These are phyloP conservation scores for Microctenopoma lineatum DNA, from an alignment of 2,797 vertebrate genomes.

Conservation along the genomic window DNA sequence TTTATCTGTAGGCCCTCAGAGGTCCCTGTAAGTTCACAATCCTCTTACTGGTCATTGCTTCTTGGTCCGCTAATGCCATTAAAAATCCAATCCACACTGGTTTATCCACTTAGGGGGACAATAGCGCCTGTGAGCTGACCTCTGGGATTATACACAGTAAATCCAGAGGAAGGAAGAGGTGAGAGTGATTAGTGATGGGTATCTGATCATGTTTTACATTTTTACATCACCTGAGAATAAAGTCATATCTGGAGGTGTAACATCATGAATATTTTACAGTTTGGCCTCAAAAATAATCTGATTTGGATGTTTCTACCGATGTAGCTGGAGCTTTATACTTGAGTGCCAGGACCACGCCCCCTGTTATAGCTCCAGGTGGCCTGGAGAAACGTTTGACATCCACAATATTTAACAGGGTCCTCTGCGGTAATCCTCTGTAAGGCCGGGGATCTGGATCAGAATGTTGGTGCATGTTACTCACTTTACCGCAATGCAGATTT, in stretches of 20 bases:
- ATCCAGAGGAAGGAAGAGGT: constrained; percentile 32
- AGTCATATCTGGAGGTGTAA: constrained; percentile 1
- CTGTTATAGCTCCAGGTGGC: too few species aligned
- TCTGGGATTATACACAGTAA: constrained; percentile 62
- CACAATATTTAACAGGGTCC: too few species aligned
- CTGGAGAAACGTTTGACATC: too few species aligned
- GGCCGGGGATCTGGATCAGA: too few species aligned
- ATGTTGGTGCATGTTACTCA: too few species aligned
- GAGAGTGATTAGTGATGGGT: constrained; percentile 11
- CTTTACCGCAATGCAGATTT: background rate
- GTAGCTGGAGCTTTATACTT: too few species aligned
- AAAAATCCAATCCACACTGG: constrained; percentile 58
- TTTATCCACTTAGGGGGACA: constrained; percentile 73
- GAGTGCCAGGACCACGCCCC: too few species aligned
- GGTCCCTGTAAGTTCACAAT: constrained; percentile 59
- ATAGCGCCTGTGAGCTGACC: constrained; percentile 45
- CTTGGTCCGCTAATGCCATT: constrained; percentile 60
- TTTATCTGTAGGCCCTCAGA: constrained; percentile 15
- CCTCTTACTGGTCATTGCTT: constrained; percentile 70
- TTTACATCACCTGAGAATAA: background rate
- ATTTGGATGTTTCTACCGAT: background rate
- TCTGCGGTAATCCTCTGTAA: too few species aligned
- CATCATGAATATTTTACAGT: background rate
- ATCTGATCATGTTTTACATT: constrained; percentile 9
- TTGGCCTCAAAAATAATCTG: background rate